Evolutionary conservation across 2,113 vertebrate species (phyloP).

Genomic region (Neogale vison): DNA sequence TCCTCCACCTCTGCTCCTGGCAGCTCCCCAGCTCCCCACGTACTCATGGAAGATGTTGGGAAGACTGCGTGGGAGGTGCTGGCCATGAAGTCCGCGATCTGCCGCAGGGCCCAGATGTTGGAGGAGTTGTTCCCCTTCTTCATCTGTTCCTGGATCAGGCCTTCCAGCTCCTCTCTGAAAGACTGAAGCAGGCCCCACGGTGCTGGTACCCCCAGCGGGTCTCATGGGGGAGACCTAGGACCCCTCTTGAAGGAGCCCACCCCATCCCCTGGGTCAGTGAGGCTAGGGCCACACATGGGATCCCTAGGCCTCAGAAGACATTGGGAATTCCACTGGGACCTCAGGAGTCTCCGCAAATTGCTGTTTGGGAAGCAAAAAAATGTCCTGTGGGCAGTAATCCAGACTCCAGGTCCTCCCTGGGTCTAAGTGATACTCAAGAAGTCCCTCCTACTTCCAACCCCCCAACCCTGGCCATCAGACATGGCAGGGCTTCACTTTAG

Average conservation of each 20-base stretch:
- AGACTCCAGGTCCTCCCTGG: background rate
- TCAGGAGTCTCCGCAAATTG: background rate
- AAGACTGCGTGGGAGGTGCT: conserved; percentile 91
- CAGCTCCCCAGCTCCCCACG: conserved; percentile 48
- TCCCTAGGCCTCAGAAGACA: background rate
- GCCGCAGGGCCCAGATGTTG: conserved; percentile 95
- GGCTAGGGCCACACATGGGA: background rate
- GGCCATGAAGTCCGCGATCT: conserved; percentile 98
- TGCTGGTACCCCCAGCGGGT: background rate
- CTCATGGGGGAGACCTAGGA: background rate
- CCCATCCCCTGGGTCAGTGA: background rate
- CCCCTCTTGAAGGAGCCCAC: background rate
- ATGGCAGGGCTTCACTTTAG: background rate
- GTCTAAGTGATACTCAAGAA: background rate
- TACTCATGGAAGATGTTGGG: conserved; percentile 94
- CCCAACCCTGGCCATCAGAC: background rate
- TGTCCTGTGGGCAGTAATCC: background rate
- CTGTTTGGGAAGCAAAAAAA: background rate
- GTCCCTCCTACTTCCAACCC: background rate
- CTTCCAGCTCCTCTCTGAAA: conserved; percentile 97
- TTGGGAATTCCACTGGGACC: background rate
- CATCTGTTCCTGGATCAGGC: conserved; percentile 98
- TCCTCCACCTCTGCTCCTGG: conserved; percentile 38
- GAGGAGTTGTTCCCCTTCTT: conserved; percentile 98
- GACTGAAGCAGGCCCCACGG: conserved; percentile 83